A percentile compares a stretch with the other conserved stretches of the same genome.
Conservation (phyloP, 2,888 invertebrate species). For the Perizoma affinitatum region DNA sequence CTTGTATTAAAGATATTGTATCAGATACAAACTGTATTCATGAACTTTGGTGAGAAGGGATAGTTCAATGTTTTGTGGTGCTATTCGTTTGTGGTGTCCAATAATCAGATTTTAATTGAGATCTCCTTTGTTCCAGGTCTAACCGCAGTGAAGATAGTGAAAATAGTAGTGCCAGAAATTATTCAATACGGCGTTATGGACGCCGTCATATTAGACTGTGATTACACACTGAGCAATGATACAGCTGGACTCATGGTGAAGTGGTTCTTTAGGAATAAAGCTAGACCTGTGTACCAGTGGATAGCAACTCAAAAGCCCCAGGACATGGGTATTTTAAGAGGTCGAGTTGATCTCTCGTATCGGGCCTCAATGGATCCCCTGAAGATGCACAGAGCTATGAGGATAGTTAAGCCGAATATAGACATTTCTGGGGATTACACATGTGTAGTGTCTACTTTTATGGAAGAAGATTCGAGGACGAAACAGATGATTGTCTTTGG, state of each 20-base stretch:
- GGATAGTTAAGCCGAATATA: slow-evolving; percentile 88
- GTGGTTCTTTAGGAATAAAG: slow-evolving; percentile 89
- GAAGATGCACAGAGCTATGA: slow-evolving; percentile 88
- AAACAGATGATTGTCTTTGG: slow-evolving; percentile 88
- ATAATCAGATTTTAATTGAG: slow-evolving; percentile 4
- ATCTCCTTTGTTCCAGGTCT: slow-evolving; percentile 78
- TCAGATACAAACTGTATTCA: no score
- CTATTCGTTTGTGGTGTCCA: no score
- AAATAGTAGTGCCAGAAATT: slow-evolving; percentile 85
- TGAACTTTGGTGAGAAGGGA: no score
- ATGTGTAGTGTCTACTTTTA: slow-evolving; percentile 88
- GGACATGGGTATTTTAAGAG: slow-evolving; percentile 83
- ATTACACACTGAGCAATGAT: slow-evolving; percentile 86
- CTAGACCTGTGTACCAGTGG: slow-evolving; percentile 90
- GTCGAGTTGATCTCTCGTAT: slow-evolving; percentile 86
- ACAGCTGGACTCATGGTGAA: slow-evolving; percentile 89
- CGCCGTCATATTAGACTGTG: slow-evolving; percentile 89
- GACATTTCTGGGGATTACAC: slow-evolving; percentile 90
- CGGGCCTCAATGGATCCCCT: slow-evolving; percentile 86
- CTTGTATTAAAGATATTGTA: background rate
- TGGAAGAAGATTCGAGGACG: slow-evolving; percentile 87
- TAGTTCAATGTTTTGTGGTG: no score
- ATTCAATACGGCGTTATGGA: slow-evolving; percentile 85
- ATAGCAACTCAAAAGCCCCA: slow-evolving; percentile 87
- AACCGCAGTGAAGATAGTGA: slow-evolving; percentile 84